A percentile compares a stretch with the other conserved stretches of the same genome.
Evolutionary conservation across 2,797 vertebrate species (phyloP).

Genomic region (Enteromius anoplus): DNA sequence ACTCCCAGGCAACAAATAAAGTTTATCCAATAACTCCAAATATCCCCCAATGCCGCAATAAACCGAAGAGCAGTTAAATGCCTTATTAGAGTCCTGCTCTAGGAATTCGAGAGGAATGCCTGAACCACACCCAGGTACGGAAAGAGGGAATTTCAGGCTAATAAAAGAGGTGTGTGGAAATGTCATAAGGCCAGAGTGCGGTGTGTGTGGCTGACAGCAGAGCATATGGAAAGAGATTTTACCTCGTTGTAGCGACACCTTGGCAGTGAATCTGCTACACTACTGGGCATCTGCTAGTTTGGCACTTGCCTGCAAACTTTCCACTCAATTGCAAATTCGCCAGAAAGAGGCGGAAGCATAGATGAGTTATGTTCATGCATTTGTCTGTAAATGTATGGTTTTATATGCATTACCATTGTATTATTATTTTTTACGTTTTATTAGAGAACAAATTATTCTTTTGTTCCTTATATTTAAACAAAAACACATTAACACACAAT

Average conservation of each 20-base stretch:
- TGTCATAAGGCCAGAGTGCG: conserved; percentile 65
- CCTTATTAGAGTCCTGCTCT: conserved; percentile 61
- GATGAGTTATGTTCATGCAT: neutral
- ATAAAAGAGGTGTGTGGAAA: conserved; percentile 72
- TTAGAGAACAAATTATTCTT: neutral
- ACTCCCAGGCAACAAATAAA: conserved; percentile 51
- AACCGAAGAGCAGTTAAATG: conserved; percentile 33
- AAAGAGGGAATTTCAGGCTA: conserved; percentile 76
- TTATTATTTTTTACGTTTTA: neutral
- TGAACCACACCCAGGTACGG: conserved; percentile 75
- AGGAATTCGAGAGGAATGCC: conserved; percentile 73
- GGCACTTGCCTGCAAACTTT: conserved; percentile 37
- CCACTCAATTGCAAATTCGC: neutral
- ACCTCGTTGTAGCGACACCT: conserved; percentile 43
- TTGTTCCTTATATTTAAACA: neutral
- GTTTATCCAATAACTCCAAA: conserved; percentile 40
- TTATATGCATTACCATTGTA: neutral
- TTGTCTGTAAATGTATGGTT: neutral
- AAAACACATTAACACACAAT: conserved; percentile 3
- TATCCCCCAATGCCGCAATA: conserved; percentile 25
- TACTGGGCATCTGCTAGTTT: conserved; percentile 48
- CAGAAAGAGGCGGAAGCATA: neutral
- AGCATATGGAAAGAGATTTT: conserved; percentile 63
- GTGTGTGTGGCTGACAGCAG: conserved; percentile 69
- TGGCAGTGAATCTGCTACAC: conserved; percentile 36